phyloP scores from a whole-genome alignment of 92 coral and sea anemone species.

The Galaxea fascicularis region DNA sequence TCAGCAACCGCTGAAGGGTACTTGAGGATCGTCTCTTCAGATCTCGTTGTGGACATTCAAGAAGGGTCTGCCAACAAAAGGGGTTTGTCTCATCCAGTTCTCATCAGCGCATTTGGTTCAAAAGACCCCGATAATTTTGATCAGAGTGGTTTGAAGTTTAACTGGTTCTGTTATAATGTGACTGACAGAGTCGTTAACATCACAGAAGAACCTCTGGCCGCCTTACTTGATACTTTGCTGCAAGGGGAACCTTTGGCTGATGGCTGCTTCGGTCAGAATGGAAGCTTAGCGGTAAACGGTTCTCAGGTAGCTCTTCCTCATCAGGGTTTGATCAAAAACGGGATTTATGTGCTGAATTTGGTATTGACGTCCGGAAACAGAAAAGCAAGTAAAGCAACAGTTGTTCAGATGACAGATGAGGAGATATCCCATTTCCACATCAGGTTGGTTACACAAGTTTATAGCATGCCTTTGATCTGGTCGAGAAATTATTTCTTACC shows the following conservation, averaged over 20 bases:
- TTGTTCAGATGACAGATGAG: conserved; percentile 43
- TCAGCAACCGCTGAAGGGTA: conserved; percentile 48
- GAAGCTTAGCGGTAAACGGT: neutral
- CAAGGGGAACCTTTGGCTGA: neutral
- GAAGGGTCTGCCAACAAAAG: conserved; percentile 68
- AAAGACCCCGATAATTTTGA: conserved; percentile 53
- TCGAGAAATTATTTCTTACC: no score
- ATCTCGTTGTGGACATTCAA: conserved; percentile 42
- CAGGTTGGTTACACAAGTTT: conserved; percentile 44
- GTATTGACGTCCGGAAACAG: conserved; percentile 58
- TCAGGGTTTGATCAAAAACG: neutral
- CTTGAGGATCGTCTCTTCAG: conserved; percentile 50
- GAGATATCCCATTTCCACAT: conserved; percentile 43
- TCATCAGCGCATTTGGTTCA: conserved; percentile 68
- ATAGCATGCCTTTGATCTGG: no score
- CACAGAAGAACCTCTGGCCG: conserved; percentile 33
- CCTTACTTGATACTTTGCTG: neutral
- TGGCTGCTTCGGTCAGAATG: conserved; percentile 17
- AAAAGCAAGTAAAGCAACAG: conserved; percentile 35
- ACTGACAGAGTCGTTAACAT: conserved; percentile 1
- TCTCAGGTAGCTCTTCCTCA: conserved; percentile 19
- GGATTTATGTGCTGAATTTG: conserved; percentile 44
- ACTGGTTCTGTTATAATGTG: conserved; percentile 58
- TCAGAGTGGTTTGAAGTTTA: conserved; percentile 37
- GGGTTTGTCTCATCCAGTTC: conserved; percentile 16